Percentiles rank a stretch among this genome's conserved stretches.
Evolutionary conservation across 2,113 vertebrate species (phyloP).

Genomic region (Cyanoramphus novaezelandiae): DNA sequence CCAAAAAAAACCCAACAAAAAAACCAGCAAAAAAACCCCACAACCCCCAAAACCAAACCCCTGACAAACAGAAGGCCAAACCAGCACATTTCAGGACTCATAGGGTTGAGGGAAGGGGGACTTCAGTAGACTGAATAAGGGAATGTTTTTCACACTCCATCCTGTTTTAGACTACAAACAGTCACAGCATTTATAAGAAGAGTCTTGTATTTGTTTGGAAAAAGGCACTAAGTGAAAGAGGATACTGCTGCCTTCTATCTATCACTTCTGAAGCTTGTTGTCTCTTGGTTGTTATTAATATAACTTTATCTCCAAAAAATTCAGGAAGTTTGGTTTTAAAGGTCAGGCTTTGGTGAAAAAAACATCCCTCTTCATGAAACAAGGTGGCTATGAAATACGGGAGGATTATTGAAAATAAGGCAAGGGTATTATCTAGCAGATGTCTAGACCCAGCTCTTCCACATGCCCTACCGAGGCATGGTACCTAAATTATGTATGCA

Average conservation of each 20-base stretch:
- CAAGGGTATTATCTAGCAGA: neutral
- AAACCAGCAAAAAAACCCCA: neutral
- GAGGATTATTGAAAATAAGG: neutral
- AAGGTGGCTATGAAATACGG: neutral
- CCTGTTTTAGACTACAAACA: neutral
- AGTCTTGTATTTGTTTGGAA: neutral
- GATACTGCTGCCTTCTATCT: neutral
- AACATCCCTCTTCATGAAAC: neutral
- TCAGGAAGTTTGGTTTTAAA: neutral
- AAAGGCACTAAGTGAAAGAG: neutral
- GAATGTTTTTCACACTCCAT: neutral
- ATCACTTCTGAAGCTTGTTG: neutral
- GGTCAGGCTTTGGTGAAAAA: neutral
- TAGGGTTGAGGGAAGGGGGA: neutral
- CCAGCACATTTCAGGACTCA: neutral
- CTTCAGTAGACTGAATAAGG: neutral
- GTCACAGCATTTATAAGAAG: neutral
- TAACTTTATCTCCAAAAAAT: neutral
- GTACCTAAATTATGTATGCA: neutral
- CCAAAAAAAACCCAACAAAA: neutral
- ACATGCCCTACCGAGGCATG: rapidly evolving
- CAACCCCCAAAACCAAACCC: neutral
- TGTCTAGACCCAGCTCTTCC: neutral
- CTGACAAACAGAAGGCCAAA: constrained; percentile 7
- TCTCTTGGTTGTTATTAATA: neutral